phyloP scores from a whole-genome alignment of 2,113 vertebrate species.

The Onychostoma macrolepis region DNA sequence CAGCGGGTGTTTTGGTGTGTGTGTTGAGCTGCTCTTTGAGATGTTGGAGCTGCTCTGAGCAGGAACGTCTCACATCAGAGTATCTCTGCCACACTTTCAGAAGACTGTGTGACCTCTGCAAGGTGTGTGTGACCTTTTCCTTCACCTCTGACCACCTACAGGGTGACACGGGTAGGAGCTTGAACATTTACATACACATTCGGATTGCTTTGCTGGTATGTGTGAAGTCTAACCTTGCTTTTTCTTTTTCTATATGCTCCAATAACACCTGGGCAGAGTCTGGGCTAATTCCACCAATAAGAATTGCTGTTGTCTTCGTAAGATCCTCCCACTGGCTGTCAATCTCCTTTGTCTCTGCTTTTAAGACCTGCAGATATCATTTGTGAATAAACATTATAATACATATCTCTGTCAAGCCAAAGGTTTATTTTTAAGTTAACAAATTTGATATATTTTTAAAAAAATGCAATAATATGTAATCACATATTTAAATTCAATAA shows the following conservation, averaged over 20 bases:
- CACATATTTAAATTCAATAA: too few species aligned
- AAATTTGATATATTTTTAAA: background rate
- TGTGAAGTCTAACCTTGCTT: conserved; percentile 69
- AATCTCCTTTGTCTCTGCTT: conserved; percentile 71
- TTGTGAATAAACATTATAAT: background rate
- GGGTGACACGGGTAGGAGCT: background rate
- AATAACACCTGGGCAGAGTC: conserved; percentile 72
- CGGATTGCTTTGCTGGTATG: background rate
- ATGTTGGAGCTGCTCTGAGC: conserved; percentile 66
- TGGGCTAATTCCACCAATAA: conserved; percentile 73
- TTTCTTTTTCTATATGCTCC: conserved; percentile 67
- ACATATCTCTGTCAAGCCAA: background rate
- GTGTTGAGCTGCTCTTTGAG: conserved; percentile 68
- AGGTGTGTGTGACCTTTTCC: conserved; percentile 69
- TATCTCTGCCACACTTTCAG: conserved; percentile 78
- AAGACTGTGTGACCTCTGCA: conserved; percentile 64
- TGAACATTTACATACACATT: conserved; percentile 27
- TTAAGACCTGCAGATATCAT: conserved; percentile 74
- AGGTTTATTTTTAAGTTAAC: background rate
- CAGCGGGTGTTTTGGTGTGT: conserved; percentile 57
- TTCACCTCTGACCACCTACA: conserved; percentile 81
- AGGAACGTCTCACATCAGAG: conserved; percentile 49
- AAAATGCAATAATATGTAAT: background rate
- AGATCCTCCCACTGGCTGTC: conserved; percentile 78
- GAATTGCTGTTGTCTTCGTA: conserved; percentile 53